Base-by-base conservation (phyloP, 2,797 vertebrate genomes). In the Alauda arvensis region DNA sequence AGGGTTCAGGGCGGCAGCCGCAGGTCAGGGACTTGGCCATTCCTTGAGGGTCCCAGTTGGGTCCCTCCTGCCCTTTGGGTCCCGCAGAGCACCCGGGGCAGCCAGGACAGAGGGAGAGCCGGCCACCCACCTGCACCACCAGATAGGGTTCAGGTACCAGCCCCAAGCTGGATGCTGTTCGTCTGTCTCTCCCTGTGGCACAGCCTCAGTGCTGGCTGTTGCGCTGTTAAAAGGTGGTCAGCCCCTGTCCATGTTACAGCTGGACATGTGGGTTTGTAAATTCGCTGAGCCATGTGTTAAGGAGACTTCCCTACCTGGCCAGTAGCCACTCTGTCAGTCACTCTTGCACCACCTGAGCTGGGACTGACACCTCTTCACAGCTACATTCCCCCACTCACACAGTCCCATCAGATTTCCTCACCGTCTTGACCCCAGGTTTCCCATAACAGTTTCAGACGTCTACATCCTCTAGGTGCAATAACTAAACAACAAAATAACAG, bases 131-230 rank as follows among this genome's bases (percentile, higher is more conserved):
- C 21, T 0, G 0, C 9, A 7, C 24, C 12, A 14, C 24, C 17
- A 16, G 25, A 29, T 1, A 1, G 15, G 21, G 31, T 25, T 21
- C 5, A 21, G 8, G 5, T 9, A 18, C 24, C 29, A 2, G 29
- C 15, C 7, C 24, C 0, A 0, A 10, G 7, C 2, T 29, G 19
- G 9, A 19, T 20, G 52, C 5, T 33, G 14, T 18, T 34, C 0
- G 0, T 18, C 12, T 1, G 0, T 17, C 39, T 20, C 21, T 24
- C 17, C 0, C 0, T 2, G 6, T n/a, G 12, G 14, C 8, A 7
- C 34, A 16, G 48, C 33, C 26, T 18, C n/a, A 8, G 59, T 0
- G 0, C 14, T 26, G 28, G 12, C 26, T 48, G 12, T 20, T 37
- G 23, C 2, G 0, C 18, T 19, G 12, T 45, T 45, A 20, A 45